phyloP scores from a whole-genome alignment of 2,797 vertebrate species.

The Mastacembelus armatus region DNA sequence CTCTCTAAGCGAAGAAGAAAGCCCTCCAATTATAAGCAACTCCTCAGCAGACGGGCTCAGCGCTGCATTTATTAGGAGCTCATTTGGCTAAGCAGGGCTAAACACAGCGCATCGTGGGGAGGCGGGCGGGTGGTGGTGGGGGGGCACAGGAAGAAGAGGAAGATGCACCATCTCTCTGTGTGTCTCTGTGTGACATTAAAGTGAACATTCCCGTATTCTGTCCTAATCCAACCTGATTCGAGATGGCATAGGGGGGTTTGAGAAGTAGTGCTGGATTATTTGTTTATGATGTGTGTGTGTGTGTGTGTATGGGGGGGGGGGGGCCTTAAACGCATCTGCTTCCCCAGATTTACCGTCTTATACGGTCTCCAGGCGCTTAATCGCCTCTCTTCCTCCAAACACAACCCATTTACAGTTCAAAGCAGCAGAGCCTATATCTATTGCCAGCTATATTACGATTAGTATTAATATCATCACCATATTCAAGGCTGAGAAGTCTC shows the following conservation, averaged over 20 bases:
- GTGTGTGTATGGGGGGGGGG: slow-evolving; percentile 32
- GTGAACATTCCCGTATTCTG: slow-evolving; percentile 81
- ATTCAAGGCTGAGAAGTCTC: slow-evolving; percentile 78
- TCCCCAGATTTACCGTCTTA: slow-evolving; percentile 81
- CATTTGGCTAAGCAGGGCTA: slow-evolving; percentile 86
- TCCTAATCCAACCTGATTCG: slow-evolving; percentile 86
- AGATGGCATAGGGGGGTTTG: slow-evolving; percentile 74
- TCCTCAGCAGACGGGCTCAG: slow-evolving; percentile 76
- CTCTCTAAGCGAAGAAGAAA: slow-evolving; percentile 78
- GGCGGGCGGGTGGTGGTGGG: slow-evolving; percentile 1
- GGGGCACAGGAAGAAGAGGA: slow-evolving; percentile 38
- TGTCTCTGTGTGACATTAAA: slow-evolving; percentile 79
- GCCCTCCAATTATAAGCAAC: slow-evolving; percentile 81
- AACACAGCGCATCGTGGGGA: slow-evolving; percentile 67
- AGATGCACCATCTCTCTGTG: slow-evolving; percentile 53
- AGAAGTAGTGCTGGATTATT: slow-evolving; percentile 80
- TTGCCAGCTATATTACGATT: slow-evolving; percentile 80
- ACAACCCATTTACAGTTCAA: slow-evolving; percentile 85
- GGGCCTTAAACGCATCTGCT: slow-evolving; percentile 61
- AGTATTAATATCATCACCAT: slow-evolving; percentile 84
- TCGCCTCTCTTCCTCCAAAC: slow-evolving; percentile 80
- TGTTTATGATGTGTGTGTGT: slow-evolving; percentile 85
- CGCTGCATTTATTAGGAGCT: slow-evolving; percentile 84
- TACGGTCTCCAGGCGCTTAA: slow-evolving; percentile 76
- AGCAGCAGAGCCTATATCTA: slow-evolving; percentile 77